Evolutionary conservation across 2,113 vertebrate species (phyloP), one percentile per base, ranked within the genome.

Genomic region (Neopipo cinnamomea): DNA sequence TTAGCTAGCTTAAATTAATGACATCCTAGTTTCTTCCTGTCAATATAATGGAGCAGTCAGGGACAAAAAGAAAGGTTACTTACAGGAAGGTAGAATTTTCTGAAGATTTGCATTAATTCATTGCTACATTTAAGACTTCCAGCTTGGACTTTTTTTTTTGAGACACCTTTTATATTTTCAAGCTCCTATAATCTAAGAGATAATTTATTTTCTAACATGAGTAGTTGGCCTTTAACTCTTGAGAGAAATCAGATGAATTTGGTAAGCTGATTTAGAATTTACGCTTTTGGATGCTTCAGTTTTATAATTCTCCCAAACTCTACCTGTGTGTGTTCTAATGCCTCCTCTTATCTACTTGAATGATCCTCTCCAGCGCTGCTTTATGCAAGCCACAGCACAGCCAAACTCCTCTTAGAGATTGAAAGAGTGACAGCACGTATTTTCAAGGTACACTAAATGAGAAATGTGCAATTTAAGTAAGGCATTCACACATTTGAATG

Each of bases 401-500:
- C 55, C 94, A 90, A 85, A 95, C 52, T 77, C 67, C 58, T 78
- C 71, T 70, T 58, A 19, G 71, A 92, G 87, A 87, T 5, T 76
- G 88, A 91, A 80, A 89, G 65, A 89, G 79, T 85, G 95, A 94
- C 90, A 85, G 58, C 30, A 83, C 39, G 3, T 90, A 91, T 94
- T 97, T 97, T 98, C 95, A 93, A 97, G 92, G 95, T 87, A 91
- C 19, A 6, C 85, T 95, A 93, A 96, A 97, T 92, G 89, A 97
- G 94, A 97, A 97, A 97, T 88, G 91, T 96, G 86, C 95, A 87
- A 88, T 97, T 96, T 97, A 95, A 94, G 94, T 44, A 92, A 95
- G 96, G 89, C 96, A 95, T 97, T 97, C 95, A 72, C 61, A 93
- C 67, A 94, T 96, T 93, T 97, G 96, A 97, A 97, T 95, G 95